Evolutionary conservation across 2,113 vertebrate species (phyloP).

Genomic region (Cynocephalus volans): DNA sequence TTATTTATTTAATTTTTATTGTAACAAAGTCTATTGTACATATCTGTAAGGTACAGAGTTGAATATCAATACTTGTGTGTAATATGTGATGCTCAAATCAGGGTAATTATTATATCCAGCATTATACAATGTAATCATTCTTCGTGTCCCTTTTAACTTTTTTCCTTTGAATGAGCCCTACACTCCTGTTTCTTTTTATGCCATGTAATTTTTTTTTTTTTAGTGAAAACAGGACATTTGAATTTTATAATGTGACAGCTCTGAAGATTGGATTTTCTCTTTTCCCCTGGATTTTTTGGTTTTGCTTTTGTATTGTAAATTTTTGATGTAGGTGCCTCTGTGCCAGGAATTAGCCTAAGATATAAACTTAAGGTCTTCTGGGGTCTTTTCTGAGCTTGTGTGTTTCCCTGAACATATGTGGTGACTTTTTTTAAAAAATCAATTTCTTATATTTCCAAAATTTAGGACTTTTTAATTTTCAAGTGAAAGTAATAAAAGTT

Average conservation of each 20-base stretch:
- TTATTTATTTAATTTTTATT: too few relatives aligned
- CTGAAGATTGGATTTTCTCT: not conserved
- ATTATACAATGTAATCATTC: too few relatives aligned
- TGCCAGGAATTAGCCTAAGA: not conserved
- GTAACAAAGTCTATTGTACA: too few relatives aligned
- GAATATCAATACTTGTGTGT: too few relatives aligned
- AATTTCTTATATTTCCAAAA: conserved; percentile 31
- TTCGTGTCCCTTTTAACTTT: not conserved
- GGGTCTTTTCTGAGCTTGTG: not conserved
- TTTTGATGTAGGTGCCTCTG: not conserved
- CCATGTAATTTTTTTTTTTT: not conserved
- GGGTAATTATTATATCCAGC: too few relatives aligned
- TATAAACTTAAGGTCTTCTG: not conserved
- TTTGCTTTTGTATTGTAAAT: not conserved
- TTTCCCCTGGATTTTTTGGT: not conserved
- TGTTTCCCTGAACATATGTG: not conserved
- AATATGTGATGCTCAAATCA: too few relatives aligned
- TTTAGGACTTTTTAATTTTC: not conserved
- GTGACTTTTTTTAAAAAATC: not conserved
- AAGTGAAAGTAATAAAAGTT: not conserved
- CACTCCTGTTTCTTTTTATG: not conserved
- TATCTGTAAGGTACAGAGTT: too few relatives aligned
- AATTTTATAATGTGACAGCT: not conserved
- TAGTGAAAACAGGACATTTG: not conserved
- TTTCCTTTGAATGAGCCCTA: not conserved